These are phyloP conservation scores for Lepus europaeus DNA, from an alignment of 2,113 vertebrate genomes.

Conservation along the genomic window DNA sequence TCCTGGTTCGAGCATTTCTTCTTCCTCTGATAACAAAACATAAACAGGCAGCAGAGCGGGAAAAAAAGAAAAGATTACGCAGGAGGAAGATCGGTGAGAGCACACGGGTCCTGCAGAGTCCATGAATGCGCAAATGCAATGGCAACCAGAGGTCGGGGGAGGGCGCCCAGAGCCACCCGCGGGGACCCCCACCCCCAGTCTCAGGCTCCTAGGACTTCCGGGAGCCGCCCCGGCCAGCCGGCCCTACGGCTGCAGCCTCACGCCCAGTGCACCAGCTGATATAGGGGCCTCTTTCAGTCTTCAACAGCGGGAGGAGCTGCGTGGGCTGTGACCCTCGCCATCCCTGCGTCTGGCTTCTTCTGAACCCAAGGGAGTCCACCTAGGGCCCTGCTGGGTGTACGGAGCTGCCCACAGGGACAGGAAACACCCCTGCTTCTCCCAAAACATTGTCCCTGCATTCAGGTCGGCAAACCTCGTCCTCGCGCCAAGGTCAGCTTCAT, in stretches of 20 bases:
- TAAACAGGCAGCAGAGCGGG: conserved; percentile 92
- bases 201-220: background rate
- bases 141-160: conserved; percentile 86
- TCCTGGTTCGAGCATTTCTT: conserved; percentile 98
- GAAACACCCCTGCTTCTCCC: background rate
- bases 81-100: conserved; percentile 94
- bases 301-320: background rate
- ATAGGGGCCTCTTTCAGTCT: background rate
- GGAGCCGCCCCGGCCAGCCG: background rate
- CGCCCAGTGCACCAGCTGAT: background rate
- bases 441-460: background rate
- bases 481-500: background rate
- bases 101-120: conserved; percentile 88
- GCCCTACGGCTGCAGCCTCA: conserved; percentile 34
- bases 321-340: background rate
- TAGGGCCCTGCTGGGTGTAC: background rate
- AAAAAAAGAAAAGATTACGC: conserved; percentile 93
- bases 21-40: conserved; percentile 96
- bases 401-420: background rate
- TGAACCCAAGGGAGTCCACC: background rate
- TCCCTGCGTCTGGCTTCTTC: background rate
- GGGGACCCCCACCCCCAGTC: conserved; percentile 14
- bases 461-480: background rate
- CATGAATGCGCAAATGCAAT: conserved; percentile 87
- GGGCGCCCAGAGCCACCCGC: background rate